Evolutionary conservation across 1,140 invertebrate genomes (phyloP), one percentile per base, ranked within the genome.

Genomic region (Dendroctonus valens): DNA sequence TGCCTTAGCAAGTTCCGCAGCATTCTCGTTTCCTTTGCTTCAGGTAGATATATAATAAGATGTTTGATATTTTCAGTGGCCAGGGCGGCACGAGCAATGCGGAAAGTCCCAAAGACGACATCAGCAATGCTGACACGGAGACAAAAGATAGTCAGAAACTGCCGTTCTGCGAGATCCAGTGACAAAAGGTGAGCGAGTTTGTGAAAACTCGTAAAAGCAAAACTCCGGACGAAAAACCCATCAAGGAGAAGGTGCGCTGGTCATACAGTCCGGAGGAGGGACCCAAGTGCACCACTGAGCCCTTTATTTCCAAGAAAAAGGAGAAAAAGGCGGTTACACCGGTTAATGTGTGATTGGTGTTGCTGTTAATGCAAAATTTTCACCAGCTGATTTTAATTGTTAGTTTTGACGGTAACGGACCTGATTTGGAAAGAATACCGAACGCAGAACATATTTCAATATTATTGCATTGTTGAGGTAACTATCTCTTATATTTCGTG

Each of bases 151-250:
- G 77, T 65, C 81, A 82, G 67, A 88, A 87, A 77, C 73, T 87
- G 73, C 83, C 83, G 44, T 88, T 88, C 77, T 88, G 86, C 80
- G 84, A 85, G 77, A 87, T 88, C 79, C 86, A 88, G 84, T 88
- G 85, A 87, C 82, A 81, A 80, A 82, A 82, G 78, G 81, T 81
- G 77, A 81, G 77, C 80, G 77, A 78, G 77, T 78, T 78, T 76
- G 73, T 76, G 42, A 78, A 75, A 78, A 79, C 77, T 78, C 77
- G 76, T 67, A 78, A 77, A 77, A 75, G 72, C 51, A 78, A 77
- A 73, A 78, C 75, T 7, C 76, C 76, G 48, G 74, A 78, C 65
- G 74, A 77, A 54, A 76, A 75, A 44, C 74, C 72, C 26, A 40
- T 67, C 40, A 76, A 77, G 53, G 76, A 77, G 53, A 78, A 77